Evolutionary conservation across 1,140 invertebrate species (phyloP), one percentile per base, ranked within the genome.

Genomic region (Drosophila triauraria): DNA sequence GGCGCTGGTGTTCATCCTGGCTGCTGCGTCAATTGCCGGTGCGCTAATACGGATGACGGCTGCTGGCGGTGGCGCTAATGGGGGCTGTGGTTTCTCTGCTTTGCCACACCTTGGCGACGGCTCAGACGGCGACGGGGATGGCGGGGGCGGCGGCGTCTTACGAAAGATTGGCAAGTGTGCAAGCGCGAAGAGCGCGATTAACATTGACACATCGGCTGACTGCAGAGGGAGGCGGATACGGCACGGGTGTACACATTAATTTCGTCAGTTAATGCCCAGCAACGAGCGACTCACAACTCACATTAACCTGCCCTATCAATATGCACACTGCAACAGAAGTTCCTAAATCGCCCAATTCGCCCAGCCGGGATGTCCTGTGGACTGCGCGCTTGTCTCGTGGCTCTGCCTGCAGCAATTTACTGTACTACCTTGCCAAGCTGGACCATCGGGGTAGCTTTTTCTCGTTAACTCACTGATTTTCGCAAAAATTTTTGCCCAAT

Each of bases 171-270:
- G 74, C 81, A 88, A 81, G 53, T 88, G 85, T 80, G 84, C 78
- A 46, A 88, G 85, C 84, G 85, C 84, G 68, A 88, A 88, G 35
- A 88, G 84, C 84, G 84, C 84, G 84, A 88, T 90, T 90, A 88
- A 88, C 84, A 88, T 88, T 88, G 85, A 88, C 77, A 87, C 64
- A 88, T 88, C 43, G 51, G 82, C 85, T 80, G 62, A 84, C 74
- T 84, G 67, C 71, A 72, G 43, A 43, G 17, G 32, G 57, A 25
- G 47, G 35, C 15, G 25, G 40, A 42, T 15, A 56, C n/a, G 25
- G 30, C 23, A 50, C 68, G 23, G 44, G 69, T 57, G 44, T 72
- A 72, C 63, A 68, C 62, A 54, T 68, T 70, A 53, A 70, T 70
- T 70, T 68, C 38, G 27, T 50, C 27, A 68, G 67, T 54, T 54